phyloP scores from a whole-genome alignment of 2,113 vertebrate genomes.

The Macaca mulatta region DNA sequence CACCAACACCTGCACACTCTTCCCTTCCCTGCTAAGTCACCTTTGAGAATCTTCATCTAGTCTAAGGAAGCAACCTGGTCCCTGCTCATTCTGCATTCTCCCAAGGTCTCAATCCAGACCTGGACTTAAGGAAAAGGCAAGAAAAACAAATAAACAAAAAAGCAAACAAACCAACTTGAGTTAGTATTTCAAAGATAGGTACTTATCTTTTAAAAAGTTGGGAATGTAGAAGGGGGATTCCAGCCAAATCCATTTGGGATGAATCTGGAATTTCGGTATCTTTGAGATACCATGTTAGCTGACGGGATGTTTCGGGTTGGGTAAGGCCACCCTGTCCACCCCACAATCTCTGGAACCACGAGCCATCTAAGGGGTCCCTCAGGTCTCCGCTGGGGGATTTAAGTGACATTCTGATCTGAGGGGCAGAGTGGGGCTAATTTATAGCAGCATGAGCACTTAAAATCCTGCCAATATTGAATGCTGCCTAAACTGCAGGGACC shows the following conservation, averaged over 20 bases:
- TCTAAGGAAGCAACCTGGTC: neutral
- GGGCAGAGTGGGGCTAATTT: neutral
- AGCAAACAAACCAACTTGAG: neutral
- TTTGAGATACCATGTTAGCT: fast-evolving
- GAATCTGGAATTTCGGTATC: too few species aligned
- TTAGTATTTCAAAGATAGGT: neutral
- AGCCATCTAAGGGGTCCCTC: neutral
- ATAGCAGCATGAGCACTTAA: fast-evolving
- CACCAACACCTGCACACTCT: neutral
- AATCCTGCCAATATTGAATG: neutral
- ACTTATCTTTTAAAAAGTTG: neutral
- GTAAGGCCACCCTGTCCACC: too few species aligned
- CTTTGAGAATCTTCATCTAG: neutral
- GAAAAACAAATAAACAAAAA: neutral
- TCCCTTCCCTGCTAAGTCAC: neutral
- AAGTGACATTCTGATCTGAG: neutral
- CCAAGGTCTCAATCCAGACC: neutral
- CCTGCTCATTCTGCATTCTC: neutral
- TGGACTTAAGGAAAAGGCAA: neutral
- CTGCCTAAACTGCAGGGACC: too few species aligned
- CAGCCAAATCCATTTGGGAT: neutral
- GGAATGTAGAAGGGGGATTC: too few species aligned
- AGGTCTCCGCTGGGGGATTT: neutral
- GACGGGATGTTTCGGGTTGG: too few species aligned
- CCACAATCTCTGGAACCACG: fast-evolving